These are phyloP conservation scores for Heliconius charithonia DNA, from an alignment of 2,888 invertebrate species.

Conservation along the genomic window DNA sequence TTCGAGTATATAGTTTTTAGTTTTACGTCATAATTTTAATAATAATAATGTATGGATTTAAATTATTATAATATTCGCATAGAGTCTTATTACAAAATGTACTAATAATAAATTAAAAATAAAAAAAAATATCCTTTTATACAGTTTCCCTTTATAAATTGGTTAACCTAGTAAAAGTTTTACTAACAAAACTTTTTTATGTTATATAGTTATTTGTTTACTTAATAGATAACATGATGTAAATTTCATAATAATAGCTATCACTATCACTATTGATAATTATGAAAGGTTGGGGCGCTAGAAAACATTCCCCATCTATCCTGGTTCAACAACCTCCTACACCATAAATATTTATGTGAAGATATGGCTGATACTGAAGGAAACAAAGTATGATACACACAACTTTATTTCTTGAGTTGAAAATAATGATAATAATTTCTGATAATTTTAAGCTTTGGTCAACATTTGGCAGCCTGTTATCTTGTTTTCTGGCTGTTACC, in stretches of 20 bases:
- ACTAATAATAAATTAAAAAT: no score
- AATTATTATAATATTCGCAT: no score
- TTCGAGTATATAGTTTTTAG: no score
- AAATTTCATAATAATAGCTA: conserved; percentile 13
- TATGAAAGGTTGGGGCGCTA: conserved; percentile 21
- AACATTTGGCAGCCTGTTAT: conserved; percentile 2
- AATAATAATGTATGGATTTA: no score
- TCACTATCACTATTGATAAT: conserved; percentile 8
- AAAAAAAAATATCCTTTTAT: no score
- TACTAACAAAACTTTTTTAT: no score
- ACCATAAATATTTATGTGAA: conserved; percentile 31
- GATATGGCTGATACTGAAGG: not conserved
- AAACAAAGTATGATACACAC: not conserved
- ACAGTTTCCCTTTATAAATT: no score
- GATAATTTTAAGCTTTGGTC: conserved; percentile 8
- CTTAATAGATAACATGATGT: not conserved
- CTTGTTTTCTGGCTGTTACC: conserved; percentile 6
- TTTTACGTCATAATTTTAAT: no score
- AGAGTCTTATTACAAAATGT: no score
- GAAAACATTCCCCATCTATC: conserved; percentile 26
- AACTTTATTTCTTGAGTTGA: not conserved
- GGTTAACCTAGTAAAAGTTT: no score
- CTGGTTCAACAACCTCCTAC: conserved; percentile 35
- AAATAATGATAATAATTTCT: not conserved
- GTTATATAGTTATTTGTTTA: not conserved